Evolutionary conservation across 1,140 invertebrate genomes (phyloP), one percentile per base, ranked within the genome.

Genomic region (Aporrectodea caliginosa): DNA sequence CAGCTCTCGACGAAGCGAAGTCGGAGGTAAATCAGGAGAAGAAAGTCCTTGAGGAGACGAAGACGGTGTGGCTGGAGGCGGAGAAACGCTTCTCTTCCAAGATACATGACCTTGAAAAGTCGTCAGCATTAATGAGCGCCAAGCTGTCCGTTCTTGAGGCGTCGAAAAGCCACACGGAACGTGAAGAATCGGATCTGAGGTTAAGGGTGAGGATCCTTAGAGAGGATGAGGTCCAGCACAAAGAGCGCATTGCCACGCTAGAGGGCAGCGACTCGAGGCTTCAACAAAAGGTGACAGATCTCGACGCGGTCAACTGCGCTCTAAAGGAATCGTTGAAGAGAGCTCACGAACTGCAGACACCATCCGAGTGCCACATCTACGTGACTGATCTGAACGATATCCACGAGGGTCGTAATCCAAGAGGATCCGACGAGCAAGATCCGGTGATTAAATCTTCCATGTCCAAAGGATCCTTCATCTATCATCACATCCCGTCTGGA

Each of bases 51-150:
- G 81, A 84, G 35, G 31, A 68, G 32, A 77, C 80, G 22, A 82
- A 81, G 34, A 35, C 29, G 69, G 79, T 82, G 74, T 75, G 83
- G 72, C 74, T 43, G 43, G 68, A 79, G 27, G 77, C 79, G 58
- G 77, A 80, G 16, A 75, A 73, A 1, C 27, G 43, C 22, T 27
- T 75, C 29, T 32, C 29, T 33, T 31, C 78, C 30, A 79, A 81
- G 33, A 72, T 83, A 14, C 77, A 74, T 16, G 78, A 75, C 58
- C 74, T 83, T 16, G 77, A 78, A n/a, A 82, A 83, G 32, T 70
- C 81, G 58, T 80, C 84, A 69, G 83, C 78, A 72, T 77, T 80
- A 69, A 34, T 84, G 14, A 75, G 78, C 33, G 79, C 77, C 29
- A 82, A 80, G 35, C 16, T 77, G 35, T 16, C 35, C 16, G 31